These are phyloP conservation scores for Protosalanx chinensis DNA, from an alignment of 2,797 vertebrate species.

Conservation along the genomic window DNA sequence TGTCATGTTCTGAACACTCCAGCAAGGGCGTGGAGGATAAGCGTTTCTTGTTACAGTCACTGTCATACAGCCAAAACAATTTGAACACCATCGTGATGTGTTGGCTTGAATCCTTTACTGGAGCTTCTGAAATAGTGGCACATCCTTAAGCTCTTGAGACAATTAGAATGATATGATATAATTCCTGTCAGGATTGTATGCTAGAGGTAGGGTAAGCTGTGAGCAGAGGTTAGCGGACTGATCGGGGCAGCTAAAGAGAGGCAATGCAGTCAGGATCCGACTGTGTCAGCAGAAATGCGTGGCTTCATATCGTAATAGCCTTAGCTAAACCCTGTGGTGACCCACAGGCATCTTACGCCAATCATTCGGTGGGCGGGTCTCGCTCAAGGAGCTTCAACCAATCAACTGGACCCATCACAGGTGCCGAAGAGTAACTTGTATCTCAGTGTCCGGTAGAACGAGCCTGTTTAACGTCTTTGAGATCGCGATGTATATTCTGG, in stretches of 20 bases:
- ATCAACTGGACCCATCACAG: background rate
- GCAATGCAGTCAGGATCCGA: constrained; percentile 47
- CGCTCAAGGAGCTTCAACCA: background rate
- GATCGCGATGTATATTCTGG: too few species aligned
- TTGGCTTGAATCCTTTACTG: background rate
- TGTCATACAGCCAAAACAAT: too few species aligned
- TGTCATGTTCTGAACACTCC: too few species aligned
- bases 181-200: constrained; percentile 60
- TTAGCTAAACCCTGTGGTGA: constrained; percentile 61
- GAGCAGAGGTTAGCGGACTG: constrained; percentile 49
- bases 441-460: background rate
- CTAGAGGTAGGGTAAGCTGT: constrained; percentile 53
- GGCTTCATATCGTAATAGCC: constrained; percentile 67
- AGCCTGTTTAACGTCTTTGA: background rate
- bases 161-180: constrained; percentile 48
- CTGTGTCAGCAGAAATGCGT: constrained; percentile 66
- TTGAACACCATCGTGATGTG: too few species aligned
- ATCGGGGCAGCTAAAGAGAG: constrained; percentile 28
- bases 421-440: background rate
- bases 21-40: too few species aligned
- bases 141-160: constrained; percentile 49
- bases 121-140: constrained; percentile 50
- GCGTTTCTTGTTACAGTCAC: too few species aligned
- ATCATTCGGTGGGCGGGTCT: too few species aligned
- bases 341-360: constrained; percentile 49